A percentile compares a stretch with the other conserved stretches of the same genome.
phyloP scores from a whole-genome alignment of 2,113 vertebrate species.

The Chionis minor region DNA sequence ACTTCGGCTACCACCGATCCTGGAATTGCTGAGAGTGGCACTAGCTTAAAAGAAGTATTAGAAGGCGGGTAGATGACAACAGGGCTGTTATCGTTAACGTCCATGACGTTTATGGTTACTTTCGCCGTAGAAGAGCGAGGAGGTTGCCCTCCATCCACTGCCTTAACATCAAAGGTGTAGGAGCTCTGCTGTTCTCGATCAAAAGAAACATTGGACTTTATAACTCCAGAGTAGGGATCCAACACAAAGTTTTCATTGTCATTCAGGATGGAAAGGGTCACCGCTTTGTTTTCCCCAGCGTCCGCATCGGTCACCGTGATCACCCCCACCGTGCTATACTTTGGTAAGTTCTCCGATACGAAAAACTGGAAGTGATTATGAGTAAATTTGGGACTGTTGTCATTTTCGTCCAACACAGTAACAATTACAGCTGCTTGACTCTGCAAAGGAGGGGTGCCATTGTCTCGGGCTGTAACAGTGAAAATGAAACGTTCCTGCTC shows the following conservation, averaged over 20 bases:
- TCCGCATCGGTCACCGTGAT: conserved; percentile 98
- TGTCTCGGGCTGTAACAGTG: conserved; percentile 95
- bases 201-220: conserved; percentile 98
- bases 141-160: conserved; percentile 91
- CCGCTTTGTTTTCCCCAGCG: conserved; percentile 93
- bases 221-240: conserved; percentile 94
- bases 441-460: conserved; percentile 94
- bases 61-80: conserved; percentile 95
- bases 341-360: conserved; percentile 97
- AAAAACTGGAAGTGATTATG: conserved; percentile 99
- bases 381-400: conserved; percentile 98
- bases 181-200: conserved; percentile 97
- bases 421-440: conserved; percentile 97
- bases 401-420: conserved; percentile 95
- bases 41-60: conserved; percentile 96
- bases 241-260: conserved; percentile 98
- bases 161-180: conserved; percentile 96
- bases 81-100: conserved; percentile 96
- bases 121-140: conserved; percentile 95
- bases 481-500: conserved; percentile 98
- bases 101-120: conserved; percentile 98
- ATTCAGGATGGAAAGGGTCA: conserved; percentile 93
- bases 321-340: conserved; percentile 96
- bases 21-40: conserved; percentile 94
- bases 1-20: conserved; percentile 96